These are phyloP conservation scores for Eriocheir sinensis DNA, from an alignment of 1,140 invertebrate species.

Conservation along the genomic window DNA sequence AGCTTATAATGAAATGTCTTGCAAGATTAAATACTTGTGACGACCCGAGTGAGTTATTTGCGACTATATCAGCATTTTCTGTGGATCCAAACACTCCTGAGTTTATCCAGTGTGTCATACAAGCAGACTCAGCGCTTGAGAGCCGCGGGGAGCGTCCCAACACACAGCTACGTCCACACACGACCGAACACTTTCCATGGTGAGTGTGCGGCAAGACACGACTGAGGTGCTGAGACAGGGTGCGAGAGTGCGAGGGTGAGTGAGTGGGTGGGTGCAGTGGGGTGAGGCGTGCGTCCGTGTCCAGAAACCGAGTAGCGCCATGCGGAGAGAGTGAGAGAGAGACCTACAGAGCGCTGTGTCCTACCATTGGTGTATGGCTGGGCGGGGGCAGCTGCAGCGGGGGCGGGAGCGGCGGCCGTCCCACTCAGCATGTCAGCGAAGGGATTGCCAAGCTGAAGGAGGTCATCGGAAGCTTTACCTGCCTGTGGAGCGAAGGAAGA, in stretches of 20 bases:
- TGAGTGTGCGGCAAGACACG: too few species aligned
- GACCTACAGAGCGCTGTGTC: not conserved
- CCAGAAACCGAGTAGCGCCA: not conserved
- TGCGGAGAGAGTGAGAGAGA: not conserved
- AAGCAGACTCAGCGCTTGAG: too few species aligned
- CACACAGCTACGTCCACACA: too few species aligned
- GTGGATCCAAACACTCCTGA: too few species aligned
- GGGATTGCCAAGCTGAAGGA: constrained; percentile 94
- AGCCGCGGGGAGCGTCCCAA: too few species aligned
- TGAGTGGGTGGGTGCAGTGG: not conserved
- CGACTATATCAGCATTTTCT: too few species aligned
- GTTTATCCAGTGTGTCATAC: too few species aligned
- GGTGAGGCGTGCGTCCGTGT: not conserved
- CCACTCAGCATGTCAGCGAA: constrained; percentile 92
- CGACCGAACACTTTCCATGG: too few species aligned
- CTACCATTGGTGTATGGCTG: constrained; percentile 68
- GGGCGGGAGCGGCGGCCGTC: not conserved
- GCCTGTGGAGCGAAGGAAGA: not conserved
- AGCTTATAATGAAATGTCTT: too few species aligned
- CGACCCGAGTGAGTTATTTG: too few species aligned
- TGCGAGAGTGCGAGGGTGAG: not conserved
- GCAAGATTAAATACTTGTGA: too few species aligned
- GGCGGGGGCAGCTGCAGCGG: constrained; percentile 33
- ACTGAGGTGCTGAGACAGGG: too few species aligned
- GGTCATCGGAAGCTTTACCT: constrained; percentile 92